phyloP scores from a whole-genome alignment of 2,888 invertebrate species.

The Protonemura montana region DNA sequence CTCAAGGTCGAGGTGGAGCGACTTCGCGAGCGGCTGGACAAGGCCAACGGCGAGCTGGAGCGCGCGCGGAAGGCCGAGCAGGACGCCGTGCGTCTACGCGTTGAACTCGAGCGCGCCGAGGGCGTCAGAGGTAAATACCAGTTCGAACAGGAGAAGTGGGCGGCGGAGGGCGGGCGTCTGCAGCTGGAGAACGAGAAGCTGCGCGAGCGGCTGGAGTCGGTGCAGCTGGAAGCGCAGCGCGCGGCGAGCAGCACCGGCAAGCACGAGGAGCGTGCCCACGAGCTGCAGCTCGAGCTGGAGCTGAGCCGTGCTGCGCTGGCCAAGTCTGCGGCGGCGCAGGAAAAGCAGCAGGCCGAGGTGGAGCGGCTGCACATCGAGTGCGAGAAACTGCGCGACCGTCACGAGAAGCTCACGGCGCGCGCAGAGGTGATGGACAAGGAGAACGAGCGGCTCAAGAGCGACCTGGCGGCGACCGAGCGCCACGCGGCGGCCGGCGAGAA shows the following conservation, averaged over 20 bases:
- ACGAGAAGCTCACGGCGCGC: constrained; percentile 81
- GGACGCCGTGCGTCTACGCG: constrained; percentile 70
- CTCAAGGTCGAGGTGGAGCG: constrained; percentile 83
- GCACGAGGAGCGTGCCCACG: constrained; percentile 78
- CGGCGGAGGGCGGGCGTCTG: constrained; percentile 64
- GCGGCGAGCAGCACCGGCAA: constrained; percentile 70
- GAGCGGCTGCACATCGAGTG: constrained; percentile 88
- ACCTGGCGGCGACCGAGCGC: constrained; percentile 63
- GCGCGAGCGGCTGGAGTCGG: constrained; percentile 77
- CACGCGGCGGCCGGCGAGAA: constrained; percentile 49
- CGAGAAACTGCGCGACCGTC: constrained; percentile 85
- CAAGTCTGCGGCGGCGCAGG: constrained; percentile 77
- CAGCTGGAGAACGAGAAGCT: constrained; percentile 71
- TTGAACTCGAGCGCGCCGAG: constrained; percentile 77
- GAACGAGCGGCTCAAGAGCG: constrained; percentile 78
- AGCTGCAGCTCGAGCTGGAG: constrained; percentile 82
- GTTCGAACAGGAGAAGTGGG: constrained; percentile 74
- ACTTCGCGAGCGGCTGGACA: constrained; percentile 80
- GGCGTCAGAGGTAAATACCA: constrained; percentile 82
- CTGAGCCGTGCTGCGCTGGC: constrained; percentile 79
- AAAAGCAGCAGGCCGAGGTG: constrained; percentile 80
- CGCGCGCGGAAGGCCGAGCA: constrained; percentile 75
- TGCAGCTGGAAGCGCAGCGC: constrained; percentile 78
- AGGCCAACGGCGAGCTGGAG: constrained; percentile 80
- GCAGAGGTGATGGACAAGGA: constrained; percentile 75